Percentiles rank a stretch among this genome's conserved stretches.
phyloP scores from a whole-genome alignment of 2,797 vertebrate genomes.

The Natrix natrix region DNA sequence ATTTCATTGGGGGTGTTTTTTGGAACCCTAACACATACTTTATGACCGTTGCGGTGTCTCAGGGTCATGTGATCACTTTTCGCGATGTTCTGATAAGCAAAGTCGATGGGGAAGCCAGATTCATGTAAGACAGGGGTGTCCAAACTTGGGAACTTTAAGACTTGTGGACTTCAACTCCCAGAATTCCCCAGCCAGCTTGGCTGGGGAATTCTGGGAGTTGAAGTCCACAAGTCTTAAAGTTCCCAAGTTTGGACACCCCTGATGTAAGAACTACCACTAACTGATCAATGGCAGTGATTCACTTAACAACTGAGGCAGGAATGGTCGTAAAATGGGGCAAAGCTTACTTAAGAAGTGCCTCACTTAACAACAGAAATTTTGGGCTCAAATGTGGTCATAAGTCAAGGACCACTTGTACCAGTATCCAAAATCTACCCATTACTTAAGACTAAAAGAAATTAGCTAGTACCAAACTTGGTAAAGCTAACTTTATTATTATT shows the following conservation, averaged over 20 bases:
- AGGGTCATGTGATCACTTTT: not conserved
- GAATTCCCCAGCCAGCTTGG: too few species aligned
- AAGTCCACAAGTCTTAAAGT: too few species aligned
- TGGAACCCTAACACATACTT: not conserved
- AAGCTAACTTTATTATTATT: slow-evolving; percentile 35
- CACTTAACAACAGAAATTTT: too few species aligned
- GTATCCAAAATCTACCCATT: slow-evolving; percentile 56
- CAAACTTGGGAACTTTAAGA: too few species aligned
- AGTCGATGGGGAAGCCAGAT: too few species aligned
- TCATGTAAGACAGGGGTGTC: too few species aligned
- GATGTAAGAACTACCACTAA: not conserved
- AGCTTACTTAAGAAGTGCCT: not conserved
- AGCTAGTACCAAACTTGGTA: slow-evolving; percentile 30
- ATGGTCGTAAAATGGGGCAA: not conserved
- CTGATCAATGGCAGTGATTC: too few species aligned
- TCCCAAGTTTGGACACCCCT: too few species aligned
- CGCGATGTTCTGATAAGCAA: not conserved
- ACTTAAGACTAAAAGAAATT: slow-evolving; percentile 56
- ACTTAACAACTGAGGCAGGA: not conserved
- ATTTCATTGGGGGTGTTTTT: too few species aligned
- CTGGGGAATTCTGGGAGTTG: too few species aligned
- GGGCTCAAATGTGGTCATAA: not conserved
- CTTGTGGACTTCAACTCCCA: too few species aligned
- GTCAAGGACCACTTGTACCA: not conserved
- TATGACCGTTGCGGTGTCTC: not conserved